Base-by-base conservation (phyloP, 2,888 invertebrate genomes). In the Disparrhopalites patrizii region DNA sequence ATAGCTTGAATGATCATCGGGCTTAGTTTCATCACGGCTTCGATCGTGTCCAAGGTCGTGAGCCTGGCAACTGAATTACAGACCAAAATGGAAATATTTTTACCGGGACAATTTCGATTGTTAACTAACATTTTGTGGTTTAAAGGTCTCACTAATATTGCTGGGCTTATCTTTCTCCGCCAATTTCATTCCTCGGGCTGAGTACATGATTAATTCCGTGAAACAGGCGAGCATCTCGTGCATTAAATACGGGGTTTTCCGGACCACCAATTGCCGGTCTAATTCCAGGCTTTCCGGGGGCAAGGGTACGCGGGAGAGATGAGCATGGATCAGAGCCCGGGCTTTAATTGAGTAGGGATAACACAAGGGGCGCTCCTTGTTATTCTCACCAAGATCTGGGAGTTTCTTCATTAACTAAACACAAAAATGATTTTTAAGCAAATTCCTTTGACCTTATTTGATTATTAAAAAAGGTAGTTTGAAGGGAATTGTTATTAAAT, bases 211-310 rank as follows among this genome's bases (percentile, higher is more conserved):
- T 52, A 98, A 84, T 79, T 96, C 94, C 77, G 95, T 92, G 15
- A 94, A 90, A 79, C 95, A 93, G 77, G 91, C 92, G 62, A 98
- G 91, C 92, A 98, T 96, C 81, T 99, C 98, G 76, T 96, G 93
- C 62, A 99, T 88, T 50, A 99, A 85, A 79, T 93, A 93, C 0
- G 97, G 96, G 79, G 93, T 91, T 79, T 96, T 93, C 74, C 88
- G 90, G 54, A 92, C 86, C 62, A 93, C 85, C 76, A 89, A 89
- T 76, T 89, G 86, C 47, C 90, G 84, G 82, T 96, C 94, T 78
- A 87, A 85, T 77, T 94, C 93, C 57, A 94, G 81, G 0, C 92
- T 91, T 57, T 86, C 83, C 0, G 85, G 84, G 75, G 90, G 90
- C 23, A 43, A 58, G 43, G 15, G 43, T 77, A 97, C 85, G 56